These are phyloP conservation scores for Ctenicera cuprea DNA, from an alignment of 2,888 invertebrate species.

Conservation along the genomic window DNA sequence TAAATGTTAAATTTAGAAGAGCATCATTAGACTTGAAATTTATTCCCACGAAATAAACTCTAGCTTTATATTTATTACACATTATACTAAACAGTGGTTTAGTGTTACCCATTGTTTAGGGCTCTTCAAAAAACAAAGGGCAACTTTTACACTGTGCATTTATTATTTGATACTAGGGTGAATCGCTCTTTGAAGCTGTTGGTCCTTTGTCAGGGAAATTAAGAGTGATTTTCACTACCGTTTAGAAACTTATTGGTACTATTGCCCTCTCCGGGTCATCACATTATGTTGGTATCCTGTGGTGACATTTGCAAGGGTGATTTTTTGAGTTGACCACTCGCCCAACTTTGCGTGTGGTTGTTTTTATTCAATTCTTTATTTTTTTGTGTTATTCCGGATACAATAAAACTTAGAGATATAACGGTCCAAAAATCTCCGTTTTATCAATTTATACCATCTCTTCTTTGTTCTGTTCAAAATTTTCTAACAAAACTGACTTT, in stretches of 20 bases:
- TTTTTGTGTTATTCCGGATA: conserved; percentile 11
- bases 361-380: conserved; percentile 32
- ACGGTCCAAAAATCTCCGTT: conserved; percentile 21
- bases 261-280: conserved; percentile 58
- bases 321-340: conserved; percentile 66
- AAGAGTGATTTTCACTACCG: conserved; percentile 51
- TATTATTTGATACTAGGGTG: conserved; percentile 61
- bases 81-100: conserved; percentile 70
- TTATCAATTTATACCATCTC: conserved; percentile 57
- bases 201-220: conserved; percentile 52
- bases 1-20: not conserved
- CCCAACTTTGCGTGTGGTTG: conserved; percentile 41
- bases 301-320: conserved; percentile 62
- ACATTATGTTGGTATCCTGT: conserved; percentile 63
- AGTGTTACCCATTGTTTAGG: conserved; percentile 72
- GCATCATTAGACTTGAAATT: conserved; percentile 24
- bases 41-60: conserved; percentile 68
- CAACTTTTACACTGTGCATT: conserved; percentile 71
- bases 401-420: not conserved
- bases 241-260: conserved; percentile 54
- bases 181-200: conserved; percentile 44
- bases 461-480: conserved; percentile 54
- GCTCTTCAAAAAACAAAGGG: conserved; percentile 72
- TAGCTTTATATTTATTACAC: conserved; percentile 66
- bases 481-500: conserved; percentile 63